Evolutionary conservation across 2,797 vertebrate genomes (phyloP).

Genomic region (Acestrorhynchus altus): DNA sequence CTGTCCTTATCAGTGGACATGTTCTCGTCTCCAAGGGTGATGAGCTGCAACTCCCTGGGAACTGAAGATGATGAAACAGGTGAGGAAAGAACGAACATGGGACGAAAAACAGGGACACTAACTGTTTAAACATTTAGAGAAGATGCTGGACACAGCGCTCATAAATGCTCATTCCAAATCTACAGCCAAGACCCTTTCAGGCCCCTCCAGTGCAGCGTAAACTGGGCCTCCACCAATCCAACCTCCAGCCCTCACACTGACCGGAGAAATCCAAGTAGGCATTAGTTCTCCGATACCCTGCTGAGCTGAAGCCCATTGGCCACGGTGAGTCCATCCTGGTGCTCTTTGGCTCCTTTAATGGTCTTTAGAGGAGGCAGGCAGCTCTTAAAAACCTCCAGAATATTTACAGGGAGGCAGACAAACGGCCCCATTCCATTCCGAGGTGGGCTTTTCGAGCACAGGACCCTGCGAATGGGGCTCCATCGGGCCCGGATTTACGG

Average conservation of each 20-base stretch:
- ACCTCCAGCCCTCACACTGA: constrained; percentile 11
- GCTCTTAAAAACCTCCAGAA: constrained; percentile 52
- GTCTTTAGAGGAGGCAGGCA: constrained; percentile 34
- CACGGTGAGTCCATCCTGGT: constrained; percentile 32
- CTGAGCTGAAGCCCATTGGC: constrained; percentile 48
- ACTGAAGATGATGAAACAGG: too few relatives aligned
- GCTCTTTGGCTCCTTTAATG: constrained; percentile 47
- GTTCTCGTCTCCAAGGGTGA: too few relatives aligned
- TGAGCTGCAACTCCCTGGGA: too few relatives aligned
- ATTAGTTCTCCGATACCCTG: constrained; percentile 46
- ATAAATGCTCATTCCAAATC: constrained; percentile 10
- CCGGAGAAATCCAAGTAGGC: constrained; percentile 50
- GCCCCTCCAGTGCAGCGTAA: not conserved
- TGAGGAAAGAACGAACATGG: too few relatives aligned
- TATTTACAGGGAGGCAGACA: constrained; percentile 51
- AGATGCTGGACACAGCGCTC: too few relatives aligned
- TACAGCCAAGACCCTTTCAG: not conserved
- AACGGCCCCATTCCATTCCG: constrained; percentile 45
- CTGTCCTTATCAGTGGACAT: too few relatives aligned
- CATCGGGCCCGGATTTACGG: constrained; percentile 50
- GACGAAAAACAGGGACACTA: too few relatives aligned
- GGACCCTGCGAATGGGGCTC: constrained; percentile 39
- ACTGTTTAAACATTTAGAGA: too few relatives aligned
- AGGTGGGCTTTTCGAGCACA: constrained; percentile 24
- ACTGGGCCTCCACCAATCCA: not conserved